A percentile compares a stretch with the other conserved stretches of the same genome.
phyloP scores from a whole-genome alignment of 2,797 vertebrate genomes.

The Heteromormyrus szaboi region DNA sequence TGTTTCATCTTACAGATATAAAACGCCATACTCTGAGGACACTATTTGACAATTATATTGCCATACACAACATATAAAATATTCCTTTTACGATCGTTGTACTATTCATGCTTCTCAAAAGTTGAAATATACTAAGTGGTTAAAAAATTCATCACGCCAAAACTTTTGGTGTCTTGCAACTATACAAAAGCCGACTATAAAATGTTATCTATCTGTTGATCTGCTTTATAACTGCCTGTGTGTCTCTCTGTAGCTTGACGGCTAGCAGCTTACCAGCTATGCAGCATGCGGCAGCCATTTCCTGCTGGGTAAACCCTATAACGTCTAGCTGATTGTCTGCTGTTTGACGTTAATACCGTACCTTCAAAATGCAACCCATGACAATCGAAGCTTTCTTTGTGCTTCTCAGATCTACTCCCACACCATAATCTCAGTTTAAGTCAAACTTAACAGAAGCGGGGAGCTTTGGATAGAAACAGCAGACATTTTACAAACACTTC shows the following conservation, averaged over 20 bases:
- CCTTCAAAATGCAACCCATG: neutral
- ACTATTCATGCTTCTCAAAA: neutral
- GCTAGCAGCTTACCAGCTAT: neutral
- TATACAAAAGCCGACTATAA: neutral
- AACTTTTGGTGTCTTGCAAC: neutral
- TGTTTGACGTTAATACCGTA: neutral
- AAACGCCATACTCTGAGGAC: neutral
- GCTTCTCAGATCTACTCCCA: neutral
- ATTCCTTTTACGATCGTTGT: neutral
- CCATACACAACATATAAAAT: neutral
- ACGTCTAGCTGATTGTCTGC: neutral
- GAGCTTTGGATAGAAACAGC: neutral
- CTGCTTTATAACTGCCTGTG: neutral
- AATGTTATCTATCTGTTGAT: neutral
- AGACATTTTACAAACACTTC: neutral
- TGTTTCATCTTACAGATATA: neutral
- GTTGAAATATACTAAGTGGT: neutral
- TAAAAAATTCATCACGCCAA: neutral
- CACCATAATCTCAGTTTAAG: neutral
- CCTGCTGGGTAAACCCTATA: neutral
- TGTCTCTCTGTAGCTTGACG: neutral
- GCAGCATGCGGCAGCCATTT: neutral
- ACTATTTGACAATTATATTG: neutral
- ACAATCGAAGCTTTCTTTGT: neutral
- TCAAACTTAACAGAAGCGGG: neutral